Evolutionary conservation across 2,888 invertebrate species (phyloP).

Genomic region (Temnothorax unifasciatus): DNA sequence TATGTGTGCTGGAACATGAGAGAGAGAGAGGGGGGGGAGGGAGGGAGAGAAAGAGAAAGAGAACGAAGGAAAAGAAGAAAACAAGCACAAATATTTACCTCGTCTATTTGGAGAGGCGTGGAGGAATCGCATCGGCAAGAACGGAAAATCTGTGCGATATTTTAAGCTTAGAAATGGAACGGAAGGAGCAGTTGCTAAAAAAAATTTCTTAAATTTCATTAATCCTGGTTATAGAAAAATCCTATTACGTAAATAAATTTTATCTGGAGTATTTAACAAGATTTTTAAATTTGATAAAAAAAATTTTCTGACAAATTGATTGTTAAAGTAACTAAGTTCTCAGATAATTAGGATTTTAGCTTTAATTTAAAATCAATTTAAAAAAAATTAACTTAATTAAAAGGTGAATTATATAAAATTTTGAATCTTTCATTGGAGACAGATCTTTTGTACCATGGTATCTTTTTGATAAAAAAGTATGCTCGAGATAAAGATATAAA

Average conservation of each 20-base stretch:
- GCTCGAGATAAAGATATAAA: neutral
- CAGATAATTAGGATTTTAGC: neutral
- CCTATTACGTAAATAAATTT: neutral
- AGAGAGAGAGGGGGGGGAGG: neutral
- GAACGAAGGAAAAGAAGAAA: slow-evolving; percentile 63
- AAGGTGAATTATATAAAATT: neutral
- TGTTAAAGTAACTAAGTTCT: neutral
- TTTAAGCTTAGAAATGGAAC: slow-evolving; percentile 15
- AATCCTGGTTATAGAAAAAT: neutral
- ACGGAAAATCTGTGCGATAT: slow-evolving; percentile 22
- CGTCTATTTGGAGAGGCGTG: slow-evolving; percentile 70
- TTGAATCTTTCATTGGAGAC: neutral
- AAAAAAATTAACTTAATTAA: neutral
- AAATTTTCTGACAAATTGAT: neutral
- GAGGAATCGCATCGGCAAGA: slow-evolving; percentile 36
- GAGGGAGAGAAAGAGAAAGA: neutral
- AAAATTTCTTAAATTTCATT: slow-evolving; percentile 3
- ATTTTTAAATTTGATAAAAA: neutral
- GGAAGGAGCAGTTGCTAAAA: neutral
- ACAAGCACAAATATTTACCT: slow-evolving; percentile 71
- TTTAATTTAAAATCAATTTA: no score
- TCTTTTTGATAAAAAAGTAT: neutral
- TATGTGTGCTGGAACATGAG: slow-evolving; percentile 5
- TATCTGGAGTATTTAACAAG: neutral
- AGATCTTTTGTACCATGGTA: neutral